Conservation (phyloP, 2,113 vertebrate genomes). For the Micronycteris hirsuta region DNA sequence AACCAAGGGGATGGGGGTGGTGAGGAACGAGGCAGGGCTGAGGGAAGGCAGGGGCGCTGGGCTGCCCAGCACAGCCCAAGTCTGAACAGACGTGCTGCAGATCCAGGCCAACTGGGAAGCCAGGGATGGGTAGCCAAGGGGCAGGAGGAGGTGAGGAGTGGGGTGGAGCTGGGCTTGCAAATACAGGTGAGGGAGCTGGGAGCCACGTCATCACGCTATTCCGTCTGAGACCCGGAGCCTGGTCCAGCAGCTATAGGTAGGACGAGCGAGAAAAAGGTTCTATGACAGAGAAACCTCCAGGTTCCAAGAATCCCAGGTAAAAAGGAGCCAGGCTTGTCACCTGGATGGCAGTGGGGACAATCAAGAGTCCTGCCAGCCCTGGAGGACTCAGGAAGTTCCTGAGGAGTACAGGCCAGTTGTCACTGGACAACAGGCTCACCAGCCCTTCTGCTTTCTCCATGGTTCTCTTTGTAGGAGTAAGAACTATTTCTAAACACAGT, state of each 20-base stretch:
- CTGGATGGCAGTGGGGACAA: not conserved
- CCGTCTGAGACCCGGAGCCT: not conserved
- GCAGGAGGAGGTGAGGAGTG: not conserved
- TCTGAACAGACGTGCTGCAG: not conserved
- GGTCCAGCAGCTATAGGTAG: not conserved
- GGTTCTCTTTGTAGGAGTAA: not conserved
- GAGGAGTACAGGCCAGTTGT: not conserved
- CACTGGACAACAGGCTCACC: not conserved
- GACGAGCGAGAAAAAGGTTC: not conserved
- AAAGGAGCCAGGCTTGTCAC: not conserved
- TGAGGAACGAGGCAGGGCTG: not conserved
- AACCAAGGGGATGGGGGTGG: not conserved
- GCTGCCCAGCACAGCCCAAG: not conserved
- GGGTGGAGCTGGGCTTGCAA: not conserved
- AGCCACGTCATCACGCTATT: fast-evolving
- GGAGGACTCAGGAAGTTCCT: not conserved
- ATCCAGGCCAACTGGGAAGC: not conserved
- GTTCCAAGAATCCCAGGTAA: not conserved
- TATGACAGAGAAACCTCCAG: not conserved
- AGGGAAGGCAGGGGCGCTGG: not conserved
- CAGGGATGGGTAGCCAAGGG: not conserved
- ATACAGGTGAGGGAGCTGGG: not conserved
- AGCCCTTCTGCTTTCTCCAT: not conserved
- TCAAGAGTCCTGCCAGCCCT: not conserved
- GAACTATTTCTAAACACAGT: not conserved